Percentiles rank a stretch among this genome's conserved stretches.
Conservation (phyloP, 2,888 invertebrate species). For the Keiferia lycopersicella region DNA sequence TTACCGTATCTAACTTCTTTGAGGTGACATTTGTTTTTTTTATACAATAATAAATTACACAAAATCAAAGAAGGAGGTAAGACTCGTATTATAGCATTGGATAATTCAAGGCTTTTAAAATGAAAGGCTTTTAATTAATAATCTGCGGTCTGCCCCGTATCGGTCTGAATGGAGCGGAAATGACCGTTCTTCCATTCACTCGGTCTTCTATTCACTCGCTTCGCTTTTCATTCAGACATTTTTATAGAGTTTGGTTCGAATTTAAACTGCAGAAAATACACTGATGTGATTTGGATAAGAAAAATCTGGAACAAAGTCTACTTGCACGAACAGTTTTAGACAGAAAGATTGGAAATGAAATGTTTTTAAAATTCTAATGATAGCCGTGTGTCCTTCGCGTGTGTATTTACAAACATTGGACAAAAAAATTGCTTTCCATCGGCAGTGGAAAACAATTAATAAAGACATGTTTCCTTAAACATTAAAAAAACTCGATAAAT, state of each 20-base stretch:
- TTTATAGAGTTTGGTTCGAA: not conserved
- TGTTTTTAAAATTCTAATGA: too few relatives aligned
- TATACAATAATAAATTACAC: not conserved
- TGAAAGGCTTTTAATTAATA: not conserved
- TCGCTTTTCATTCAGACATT: not conserved
- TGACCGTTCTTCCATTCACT: conserved; percentile 17
- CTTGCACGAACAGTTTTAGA: not conserved
- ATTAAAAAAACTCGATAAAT: too few relatives aligned
- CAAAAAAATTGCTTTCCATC: too few relatives aligned
- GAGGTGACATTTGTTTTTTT: not conserved
- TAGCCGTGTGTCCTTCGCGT: too few relatives aligned
- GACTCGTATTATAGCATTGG: not conserved
- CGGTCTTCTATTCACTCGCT: not conserved
- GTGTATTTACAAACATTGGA: too few relatives aligned
- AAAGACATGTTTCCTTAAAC: too few relatives aligned
- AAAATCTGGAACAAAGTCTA: not conserved
- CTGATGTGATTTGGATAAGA: not conserved
- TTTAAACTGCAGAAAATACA: not conserved
- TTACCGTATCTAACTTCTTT: too few relatives aligned
- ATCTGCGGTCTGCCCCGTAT: not conserved
- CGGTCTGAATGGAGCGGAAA: conserved; percentile 14
- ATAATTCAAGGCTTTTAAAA: conserved; percentile 1
- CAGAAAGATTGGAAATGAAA: too few relatives aligned
- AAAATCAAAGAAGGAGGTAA: not conserved
- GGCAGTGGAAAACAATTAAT: too few relatives aligned